Evolutionary conservation across 2,888 invertebrate species (phyloP).

Genomic region (Leucoptera coffeella): DNA sequence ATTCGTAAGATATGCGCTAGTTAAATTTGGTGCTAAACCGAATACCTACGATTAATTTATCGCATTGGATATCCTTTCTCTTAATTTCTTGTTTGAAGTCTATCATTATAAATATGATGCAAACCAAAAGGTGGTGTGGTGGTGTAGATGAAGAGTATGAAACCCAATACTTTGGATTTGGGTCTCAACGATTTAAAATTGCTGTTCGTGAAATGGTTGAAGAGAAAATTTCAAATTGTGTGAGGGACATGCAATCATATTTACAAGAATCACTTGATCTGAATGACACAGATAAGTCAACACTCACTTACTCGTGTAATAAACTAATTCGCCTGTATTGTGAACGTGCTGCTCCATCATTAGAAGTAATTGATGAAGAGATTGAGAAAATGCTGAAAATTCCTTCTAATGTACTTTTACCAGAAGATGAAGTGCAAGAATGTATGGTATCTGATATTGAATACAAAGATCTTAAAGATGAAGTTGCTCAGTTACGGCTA

Average conservation of each 20-base stretch:
- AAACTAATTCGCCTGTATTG: slow-evolving; percentile 28
- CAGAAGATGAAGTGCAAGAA: slow-evolving; percentile 31
- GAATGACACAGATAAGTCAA: slow-evolving; percentile 29
- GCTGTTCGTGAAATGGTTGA: slow-evolving; percentile 38
- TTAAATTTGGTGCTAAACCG: no score
- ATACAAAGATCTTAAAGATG: slow-evolving; percentile 23
- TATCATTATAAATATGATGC: slow-evolving; percentile 17
- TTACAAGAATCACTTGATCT: slow-evolving; percentile 25
- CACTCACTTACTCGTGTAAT: slow-evolving; percentile 26
- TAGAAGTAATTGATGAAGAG: slow-evolving; percentile 26
- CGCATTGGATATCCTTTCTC: no score
- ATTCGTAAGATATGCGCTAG: no score
- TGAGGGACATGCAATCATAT: slow-evolving; percentile 31
- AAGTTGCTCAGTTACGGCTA: slow-evolving; percentile 21
- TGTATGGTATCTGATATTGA: slow-evolving; percentile 25
- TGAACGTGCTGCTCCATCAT: slow-evolving; percentile 26
- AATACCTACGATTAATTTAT: no score
- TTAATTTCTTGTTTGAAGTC: not conserved
- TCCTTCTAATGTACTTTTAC: slow-evolving; percentile 29
- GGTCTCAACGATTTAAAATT: slow-evolving; percentile 35
- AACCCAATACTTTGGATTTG: slow-evolving; percentile 43
- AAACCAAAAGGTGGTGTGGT: slow-evolving; percentile 25
- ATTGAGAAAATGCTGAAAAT: slow-evolving; percentile 27
- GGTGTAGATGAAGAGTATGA: slow-evolving; percentile 43
- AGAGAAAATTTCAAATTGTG: slow-evolving; percentile 28